Base-by-base conservation (phyloP, 2,888 invertebrate species). In the Melieria picta region DNA sequence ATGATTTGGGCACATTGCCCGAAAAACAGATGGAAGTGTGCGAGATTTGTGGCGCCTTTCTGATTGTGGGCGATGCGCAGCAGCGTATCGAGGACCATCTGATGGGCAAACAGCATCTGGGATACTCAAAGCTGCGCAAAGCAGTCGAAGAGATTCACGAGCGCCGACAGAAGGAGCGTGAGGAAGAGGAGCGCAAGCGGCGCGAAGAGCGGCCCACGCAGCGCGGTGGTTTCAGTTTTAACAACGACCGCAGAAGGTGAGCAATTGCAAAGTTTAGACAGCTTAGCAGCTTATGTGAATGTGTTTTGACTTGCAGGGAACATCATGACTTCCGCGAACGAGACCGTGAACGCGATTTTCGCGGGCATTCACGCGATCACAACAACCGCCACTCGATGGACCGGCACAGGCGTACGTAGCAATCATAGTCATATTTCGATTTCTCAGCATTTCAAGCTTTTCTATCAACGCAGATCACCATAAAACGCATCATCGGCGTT, bases 1-100 rank as follows among this genome's bases (percentile, higher is more conserved):
- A 93, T 88, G 96, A 96, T 86, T 87, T 95, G 79, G 94, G 94
- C 4, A 93, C 94, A 0, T 93, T 95, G 7, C 96, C 96, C 84
- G 96, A 97, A 86, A 98, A 99, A 86, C 97, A 97, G 85, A 98
- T 99, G 98, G 98, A 98, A 87, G 99, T 99, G 16, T 99, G 99
- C 87, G 95, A 97, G 78, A 96, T 98, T 2, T 99, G 99, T 85
- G 99, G 99, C 1, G 98, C 99, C 7, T 98, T 99, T 87, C 90
- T 99, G n/a, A 99, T 99, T 80, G 97, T 99, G 7, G 98, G 98
- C 7, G 99, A 99, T 88, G 99, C 98, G 4, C 98, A 98, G 83
- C 97, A 98, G 83, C 91, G 99, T 73, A 95, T 99, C 72, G 98
- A 99, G 81, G 99, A 99, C 86, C 99, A 99, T 89, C 88, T 99